Base-by-base conservation (phyloP, 2,797 vertebrate genomes). In the Enteromius treurensis region DNA sequence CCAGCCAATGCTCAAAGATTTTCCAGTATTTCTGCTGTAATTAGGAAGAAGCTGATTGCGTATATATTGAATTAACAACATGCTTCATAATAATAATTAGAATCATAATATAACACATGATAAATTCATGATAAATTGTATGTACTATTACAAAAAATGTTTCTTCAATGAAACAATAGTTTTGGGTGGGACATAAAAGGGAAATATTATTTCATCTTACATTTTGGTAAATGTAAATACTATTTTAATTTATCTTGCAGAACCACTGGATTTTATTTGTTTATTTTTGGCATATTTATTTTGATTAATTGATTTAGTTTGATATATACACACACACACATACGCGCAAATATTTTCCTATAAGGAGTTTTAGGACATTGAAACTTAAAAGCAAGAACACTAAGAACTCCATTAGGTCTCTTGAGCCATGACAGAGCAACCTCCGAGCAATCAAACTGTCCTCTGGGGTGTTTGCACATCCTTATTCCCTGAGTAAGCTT, bases 401-500 rank as follows among this genome's bases (percentile, higher is more conserved):
- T 40, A 45, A 40, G n/a, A n/a, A 58, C 47, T n/a, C 71, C 15
- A 13, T 67, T 55, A 42, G 47, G 11, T 76, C 62, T 60, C 49
- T 9, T 42, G 49, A 34, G 26, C 13, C 23, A 68, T 45, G 34
- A 82, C 67, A 55, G 73, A 76, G 11, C 80, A 76, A 68, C 2
- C 47, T 82, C 60, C 15, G 11, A 68, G 70, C 70, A 53, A 75
- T 67, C 51, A 13, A 68, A 29, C n/a, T 37, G 34, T 65, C 71
- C 47, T 68, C 34, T 29, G n/a, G 65, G 78, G 23, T 88, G 45
- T 77, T 64, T 42, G n/a, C 70, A 42, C 23, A 23, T 60, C 76
- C 77, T 29, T 1, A 76, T 87, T 64, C 80, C 84, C 75, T 68
- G 6, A 2, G 74, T 81, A 51, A 13, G 17, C 83, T 80, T 76